Evolutionary conservation across 53 echinoderm and acorn worm species (phyloP).

Genomic region (Hippasteria phrygiana): DNA sequence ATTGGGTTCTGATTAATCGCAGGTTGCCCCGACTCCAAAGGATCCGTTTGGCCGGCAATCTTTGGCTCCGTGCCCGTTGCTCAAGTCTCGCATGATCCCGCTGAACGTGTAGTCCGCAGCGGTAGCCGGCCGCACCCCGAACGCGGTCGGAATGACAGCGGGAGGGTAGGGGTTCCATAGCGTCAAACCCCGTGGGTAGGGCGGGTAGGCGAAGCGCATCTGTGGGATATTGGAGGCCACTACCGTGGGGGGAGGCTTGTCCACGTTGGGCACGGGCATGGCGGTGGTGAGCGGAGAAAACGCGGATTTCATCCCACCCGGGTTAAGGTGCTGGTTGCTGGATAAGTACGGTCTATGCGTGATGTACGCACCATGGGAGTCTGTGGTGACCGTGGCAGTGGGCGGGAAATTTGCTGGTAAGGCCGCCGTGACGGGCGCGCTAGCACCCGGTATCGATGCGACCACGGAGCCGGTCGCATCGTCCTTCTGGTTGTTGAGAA

Average conservation of each 20-base stretch:
- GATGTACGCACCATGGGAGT: slow-evolving; percentile 79
- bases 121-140: slow-evolving; percentile 84
- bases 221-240: slow-evolving; percentile 79
- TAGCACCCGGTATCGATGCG: not conserved
- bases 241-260: slow-evolving; percentile 72
- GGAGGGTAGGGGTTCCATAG: slow-evolving; percentile 96
- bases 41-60: slow-evolving; percentile 84
- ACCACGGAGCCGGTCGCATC: slow-evolving; percentile 27
- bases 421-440: slow-evolving; percentile 45
- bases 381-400: slow-evolving; percentile 67
- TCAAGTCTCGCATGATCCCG: slow-evolving; percentile 80
- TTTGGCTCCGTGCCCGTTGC: slow-evolving; percentile 68
- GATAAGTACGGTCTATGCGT: slow-evolving; percentile 94
- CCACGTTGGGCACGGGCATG: slow-evolving; percentile 43
- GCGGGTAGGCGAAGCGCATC: slow-evolving; percentile 91
- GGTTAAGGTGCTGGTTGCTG: slow-evolving; percentile 72
- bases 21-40: slow-evolving; percentile 75
- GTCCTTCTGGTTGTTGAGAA: slow-evolving; percentile 84
- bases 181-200: slow-evolving; percentile 90
- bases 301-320: slow-evolving; percentile 93
- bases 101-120: slow-evolving; percentile 83
- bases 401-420: slow-evolving; percentile 59
- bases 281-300: slow-evolving; percentile 91
- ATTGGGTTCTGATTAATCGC: slow-evolving; percentile 26
- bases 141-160: slow-evolving; percentile 92